Evolutionary conservation across 1,140 invertebrate genomes (phyloP), one percentile per base, ranked within the genome.

Genomic region (Telenomus remus): DNA sequence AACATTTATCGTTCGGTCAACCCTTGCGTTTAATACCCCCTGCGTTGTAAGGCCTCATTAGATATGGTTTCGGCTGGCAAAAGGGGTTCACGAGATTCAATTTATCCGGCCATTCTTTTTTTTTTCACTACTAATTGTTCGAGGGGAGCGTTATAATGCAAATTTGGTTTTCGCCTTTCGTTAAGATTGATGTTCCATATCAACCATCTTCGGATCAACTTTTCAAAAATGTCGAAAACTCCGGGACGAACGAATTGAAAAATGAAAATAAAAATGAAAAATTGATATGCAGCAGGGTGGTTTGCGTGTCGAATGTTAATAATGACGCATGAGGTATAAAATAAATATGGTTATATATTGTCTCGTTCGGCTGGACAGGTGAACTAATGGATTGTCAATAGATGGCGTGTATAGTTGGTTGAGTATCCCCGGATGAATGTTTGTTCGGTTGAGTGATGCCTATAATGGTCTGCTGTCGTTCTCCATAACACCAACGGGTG

Each of bases 361-460:
- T 77, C 60, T 49, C 56, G 19, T 27, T 64, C 51, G 66, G 44
- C 48, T 61, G 56, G 70, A 75, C 76, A 78, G 69, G 75, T 81
- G 76, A 68, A 54, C 47, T 81, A 79, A 82, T 82, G 81, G 78
- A 80, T 82, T 81, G 82, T 81, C 81, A 84, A 82, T 80, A 81
- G 60, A 84, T 80, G 81, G 42, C 63, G 42, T 66, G 68, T 63
- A 66, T 72, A 71, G 61, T 60, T 57, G 46, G 54, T 74, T 65
- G 34, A 43, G 53, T 59, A 64, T 69, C 42, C 64, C 63, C 33
- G 43, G 63, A 74, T 65, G 63, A 74, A 74, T 69, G 64, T 69
- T 75, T 75, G 72, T 50, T 75, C 57, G 72, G 44, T 63, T 69
- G 64, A 75, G 64, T 70, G 65, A 69, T 70, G 66, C 49, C 59